A percentile compares a stretch with the other conserved stretches of the same genome.
Conservation (phyloP, 1,140 invertebrate species). For the Camponotus pennsylvanicus region DNA sequence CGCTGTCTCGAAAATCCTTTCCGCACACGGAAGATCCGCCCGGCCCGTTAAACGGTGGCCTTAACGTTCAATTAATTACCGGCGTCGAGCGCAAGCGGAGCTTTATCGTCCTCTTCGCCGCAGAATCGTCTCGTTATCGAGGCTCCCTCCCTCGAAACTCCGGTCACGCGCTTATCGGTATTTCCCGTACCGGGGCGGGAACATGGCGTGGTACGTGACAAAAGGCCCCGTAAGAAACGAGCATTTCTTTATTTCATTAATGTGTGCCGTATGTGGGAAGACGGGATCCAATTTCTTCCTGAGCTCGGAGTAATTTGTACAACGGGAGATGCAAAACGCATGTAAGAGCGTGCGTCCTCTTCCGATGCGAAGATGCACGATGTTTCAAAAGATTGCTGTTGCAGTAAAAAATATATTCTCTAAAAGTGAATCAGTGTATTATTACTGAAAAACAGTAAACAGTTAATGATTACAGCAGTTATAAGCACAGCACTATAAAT, state of each 20-base stretch:
- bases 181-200: conserved; percentile 22
- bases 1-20: conserved; percentile 63
- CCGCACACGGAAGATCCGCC: conserved; percentile 43
- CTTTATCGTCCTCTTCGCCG: conserved; percentile 55
- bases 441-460: too few relatives aligned
- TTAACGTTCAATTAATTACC: conserved; percentile 61
- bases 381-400: background rate
- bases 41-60: conserved; percentile 24
- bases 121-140: conserved; percentile 57
- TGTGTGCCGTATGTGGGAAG: conserved; percentile 7
- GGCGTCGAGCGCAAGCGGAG: conserved; percentile 39
- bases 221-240: conserved; percentile 39
- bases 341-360: background rate
- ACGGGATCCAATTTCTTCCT: background rate
- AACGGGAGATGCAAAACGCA: conserved; percentile 1
- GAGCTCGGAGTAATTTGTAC: background rate
- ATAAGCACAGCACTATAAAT: too few relatives aligned
- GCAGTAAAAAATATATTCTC: background rate
- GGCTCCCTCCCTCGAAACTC: conserved; percentile 35
- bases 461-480: too few relatives aligned
- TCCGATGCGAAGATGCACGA: background rate
- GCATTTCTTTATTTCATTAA: conserved; percentile 46
- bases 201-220: conserved; percentile 51
- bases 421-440: too few relatives aligned
- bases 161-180: conserved; percentile 54